phyloP scores from a whole-genome alignment of 2,888 invertebrate genomes.

The Arrhopalites spinosus region DNA sequence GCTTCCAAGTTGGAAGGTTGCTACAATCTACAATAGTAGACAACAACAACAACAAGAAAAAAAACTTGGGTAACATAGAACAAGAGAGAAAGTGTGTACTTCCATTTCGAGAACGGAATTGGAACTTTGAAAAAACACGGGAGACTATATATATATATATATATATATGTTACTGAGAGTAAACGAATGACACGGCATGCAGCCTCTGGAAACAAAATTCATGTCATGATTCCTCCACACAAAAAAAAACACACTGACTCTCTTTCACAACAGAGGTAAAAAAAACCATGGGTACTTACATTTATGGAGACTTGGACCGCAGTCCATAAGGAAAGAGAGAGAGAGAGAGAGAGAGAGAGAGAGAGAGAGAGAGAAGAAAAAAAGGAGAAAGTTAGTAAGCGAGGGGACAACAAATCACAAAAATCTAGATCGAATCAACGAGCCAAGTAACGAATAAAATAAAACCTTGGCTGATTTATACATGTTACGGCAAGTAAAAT shows the following conservation, averaged over 20 bases:
- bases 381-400: neutral
- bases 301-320: neutral
- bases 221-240: neutral
- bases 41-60: no score
- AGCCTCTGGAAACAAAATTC: neutral
- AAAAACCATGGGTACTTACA: no score
- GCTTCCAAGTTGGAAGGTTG: no score
- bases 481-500: neutral
- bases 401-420: conserved; percentile 21
- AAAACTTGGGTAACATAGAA: no score
- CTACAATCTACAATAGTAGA: no score
- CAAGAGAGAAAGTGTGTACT: no score
- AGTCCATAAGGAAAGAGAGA: neutral
- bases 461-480: conserved; percentile 4
- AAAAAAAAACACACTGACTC: neutral
- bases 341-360: neutral
- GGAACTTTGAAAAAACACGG: neutral
- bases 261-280: no score
- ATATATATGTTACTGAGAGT: neutral
- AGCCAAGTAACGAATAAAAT: conserved; percentile 9
- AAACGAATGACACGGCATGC: neutral
- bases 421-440: conserved; percentile 22
- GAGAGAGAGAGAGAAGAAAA: neutral
- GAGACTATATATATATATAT: neutral
- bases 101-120: no score